A percentile compares a stretch with the other conserved stretches of the same genome.
These are phyloP conservation scores for Geococcyx californianus DNA, from an alignment of 2,113 vertebrate species.

Conservation along the genomic window DNA sequence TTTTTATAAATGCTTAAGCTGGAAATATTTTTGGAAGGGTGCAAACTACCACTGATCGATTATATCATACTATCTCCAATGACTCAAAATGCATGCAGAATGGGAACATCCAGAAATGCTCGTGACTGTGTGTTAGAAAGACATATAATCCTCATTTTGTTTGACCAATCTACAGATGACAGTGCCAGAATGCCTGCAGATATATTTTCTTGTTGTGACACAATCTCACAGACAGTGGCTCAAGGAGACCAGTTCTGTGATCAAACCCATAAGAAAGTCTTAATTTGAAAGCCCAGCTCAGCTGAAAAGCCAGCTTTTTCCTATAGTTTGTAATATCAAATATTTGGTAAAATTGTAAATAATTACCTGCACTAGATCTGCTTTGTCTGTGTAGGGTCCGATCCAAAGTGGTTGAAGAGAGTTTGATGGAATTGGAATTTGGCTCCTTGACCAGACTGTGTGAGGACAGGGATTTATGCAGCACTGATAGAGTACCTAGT, in stretches of 20 bases:
- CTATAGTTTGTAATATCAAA: neutral
- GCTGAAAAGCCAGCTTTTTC: neutral
- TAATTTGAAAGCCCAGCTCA: neutral
- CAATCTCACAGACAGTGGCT: neutral
- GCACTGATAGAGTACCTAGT: accelerated
- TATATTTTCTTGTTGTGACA: neutral
- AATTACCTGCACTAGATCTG: neutral
- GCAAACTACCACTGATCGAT: neutral
- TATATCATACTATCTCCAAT: neutral
- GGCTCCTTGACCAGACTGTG: neutral
- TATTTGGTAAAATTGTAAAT: neutral
- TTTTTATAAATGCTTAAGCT: no score
- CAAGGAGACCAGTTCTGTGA: neutral
- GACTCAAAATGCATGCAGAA: neutral
- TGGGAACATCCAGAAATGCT: neutral
- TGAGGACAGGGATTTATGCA: neutral
- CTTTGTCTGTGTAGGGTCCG: neutral
- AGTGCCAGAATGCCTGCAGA: neutral
- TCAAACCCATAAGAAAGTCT: neutral
- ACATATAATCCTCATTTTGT: neutral
- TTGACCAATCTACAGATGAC: neutral
- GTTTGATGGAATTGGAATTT: neutral
- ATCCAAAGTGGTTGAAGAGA: neutral
- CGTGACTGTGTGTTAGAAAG: neutral
- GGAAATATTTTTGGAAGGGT: neutral